Base-by-base conservation (phyloP, 2,113 vertebrate genomes). In the Xyliphius kryptos region DNA sequence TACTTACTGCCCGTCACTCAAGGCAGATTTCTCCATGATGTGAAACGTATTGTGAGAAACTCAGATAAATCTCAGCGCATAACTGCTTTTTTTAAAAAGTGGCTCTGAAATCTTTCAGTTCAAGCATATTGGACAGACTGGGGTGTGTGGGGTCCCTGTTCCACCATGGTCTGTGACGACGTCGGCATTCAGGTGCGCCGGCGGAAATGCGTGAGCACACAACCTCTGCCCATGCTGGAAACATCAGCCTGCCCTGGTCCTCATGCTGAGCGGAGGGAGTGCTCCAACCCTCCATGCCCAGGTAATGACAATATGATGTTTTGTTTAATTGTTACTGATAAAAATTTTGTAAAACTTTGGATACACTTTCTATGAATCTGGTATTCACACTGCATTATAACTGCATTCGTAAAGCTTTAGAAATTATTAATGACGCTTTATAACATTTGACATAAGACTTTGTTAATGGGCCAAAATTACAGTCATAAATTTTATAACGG, bases 81-180 rank as follows among this genome's bases (percentile, higher is more conserved):
- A 43, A 17, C 6, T 16, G 11, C 16, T 44, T 56, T 36, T n/a
- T n/a, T n/a, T n/a, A n/a, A n/a, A n/a, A n/a, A n/a, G n/a, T n/a
- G n/a, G n/a, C n/a, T n/a, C n/a, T n/a, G n/a, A n/a, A n/a, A n/a
- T n/a, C 21, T 67, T 44, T 77, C 74, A 92, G 91, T 87, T 57
- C 80, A 88, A 53, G 77, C 88, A 15, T 90, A 83, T 69, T 95
- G 92, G 92, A 88, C 88, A 0, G 73, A 82, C 49, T 94, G 92
- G 92, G 82, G 82, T 0, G 63, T 81, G 7, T 95, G 92, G 92
- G 87, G 89, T 38, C 54, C 83, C 13, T 95, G 92, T 71, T 89
- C 90, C 0, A 81, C 86, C 19, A 79, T 83, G 0, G 59, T 76
- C 32, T 95, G 91, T 1, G 74, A 86, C 1, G 78, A 78, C 19